phyloP scores from a whole-genome alignment of 1,140 invertebrate genomes.

The Contarinia nasturtii region DNA sequence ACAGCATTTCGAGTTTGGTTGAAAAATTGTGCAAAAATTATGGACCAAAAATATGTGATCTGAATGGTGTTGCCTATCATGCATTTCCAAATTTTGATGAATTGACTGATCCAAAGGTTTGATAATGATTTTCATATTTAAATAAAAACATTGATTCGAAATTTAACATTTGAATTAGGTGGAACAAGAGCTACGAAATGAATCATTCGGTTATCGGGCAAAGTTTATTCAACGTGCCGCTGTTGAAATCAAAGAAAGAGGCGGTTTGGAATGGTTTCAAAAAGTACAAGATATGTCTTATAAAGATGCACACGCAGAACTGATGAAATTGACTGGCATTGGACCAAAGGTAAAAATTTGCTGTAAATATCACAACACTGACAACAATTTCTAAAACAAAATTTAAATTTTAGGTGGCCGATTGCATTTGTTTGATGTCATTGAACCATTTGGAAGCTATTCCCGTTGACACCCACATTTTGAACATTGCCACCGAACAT shows the following conservation, averaged over 20 bases:
- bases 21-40: conserved; percentile 72
- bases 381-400: not conserved
- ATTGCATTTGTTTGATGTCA: conserved; percentile 96
- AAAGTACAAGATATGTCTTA: conserved; percentile 42
- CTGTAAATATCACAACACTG: not conserved
- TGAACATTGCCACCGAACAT: conserved; percentile 64
- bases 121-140: not conserved
- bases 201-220: conserved; percentile 87
- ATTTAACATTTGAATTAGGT: too few species aligned
- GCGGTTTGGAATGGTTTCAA: conserved; percentile 51
- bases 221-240: conserved; percentile 65
- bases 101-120: conserved; percentile 18
- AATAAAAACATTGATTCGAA: too few species aligned
- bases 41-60: conserved; percentile 50
- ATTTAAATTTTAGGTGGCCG: conserved; percentile 58
- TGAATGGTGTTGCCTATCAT: conserved; percentile 48
- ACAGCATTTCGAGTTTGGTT: conserved; percentile 76
- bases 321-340: conserved; percentile 66
- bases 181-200: conserved; percentile 46
- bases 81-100: conserved; percentile 45
- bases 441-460: conserved; percentile 73
- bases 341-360: conserved; percentile 55
- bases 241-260: conserved; percentile 39
- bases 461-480: conserved; percentile 94
- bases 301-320: conserved; percentile 43